These are phyloP conservation scores for Lineus longissimus DNA, from an alignment of 1,140 invertebrate genomes.

Conservation along the genomic window DNA sequence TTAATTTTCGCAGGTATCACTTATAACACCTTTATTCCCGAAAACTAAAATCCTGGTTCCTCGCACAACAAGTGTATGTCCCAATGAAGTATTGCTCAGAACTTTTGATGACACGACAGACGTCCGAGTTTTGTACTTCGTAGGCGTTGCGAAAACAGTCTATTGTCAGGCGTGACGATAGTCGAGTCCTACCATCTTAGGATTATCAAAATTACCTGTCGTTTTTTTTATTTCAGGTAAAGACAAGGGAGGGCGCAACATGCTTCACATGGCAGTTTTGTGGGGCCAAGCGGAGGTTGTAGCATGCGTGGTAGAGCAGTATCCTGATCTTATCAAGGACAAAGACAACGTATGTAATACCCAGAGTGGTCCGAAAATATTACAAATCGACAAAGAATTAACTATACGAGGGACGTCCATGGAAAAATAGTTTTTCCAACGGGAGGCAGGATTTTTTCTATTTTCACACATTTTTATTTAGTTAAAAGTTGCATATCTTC, in stretches of 20 bases:
- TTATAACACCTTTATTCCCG: background rate
- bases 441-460: too few relatives aligned
- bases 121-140: too few relatives aligned
- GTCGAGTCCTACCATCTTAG: too few relatives aligned
- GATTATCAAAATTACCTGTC: too few relatives aligned
- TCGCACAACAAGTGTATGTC: background rate
- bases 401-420: background rate
- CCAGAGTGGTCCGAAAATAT: background rate
- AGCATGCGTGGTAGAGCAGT: conserved; percentile 9
- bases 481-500: too few relatives aligned
- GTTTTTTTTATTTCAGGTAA: too few relatives aligned
- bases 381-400: background rate
- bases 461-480: too few relatives aligned
- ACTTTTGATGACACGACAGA: too few relatives aligned
- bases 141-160: too few relatives aligned
- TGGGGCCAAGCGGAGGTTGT: conserved; percentile 10
- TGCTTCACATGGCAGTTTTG: conserved; percentile 13
- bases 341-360: conserved; percentile 9
- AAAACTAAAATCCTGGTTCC: too few relatives aligned
- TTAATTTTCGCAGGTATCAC: background rate
- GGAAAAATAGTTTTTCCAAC: too few relatives aligned
- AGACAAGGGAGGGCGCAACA: conserved; percentile 11
- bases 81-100: background rate
- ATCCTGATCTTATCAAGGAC: conserved; percentile 13
- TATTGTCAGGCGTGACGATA: too few relatives aligned